These are phyloP conservation scores for Amazona vittata DNA, from an alignment of 2,113 vertebrate species.

Conservation along the genomic window DNA sequence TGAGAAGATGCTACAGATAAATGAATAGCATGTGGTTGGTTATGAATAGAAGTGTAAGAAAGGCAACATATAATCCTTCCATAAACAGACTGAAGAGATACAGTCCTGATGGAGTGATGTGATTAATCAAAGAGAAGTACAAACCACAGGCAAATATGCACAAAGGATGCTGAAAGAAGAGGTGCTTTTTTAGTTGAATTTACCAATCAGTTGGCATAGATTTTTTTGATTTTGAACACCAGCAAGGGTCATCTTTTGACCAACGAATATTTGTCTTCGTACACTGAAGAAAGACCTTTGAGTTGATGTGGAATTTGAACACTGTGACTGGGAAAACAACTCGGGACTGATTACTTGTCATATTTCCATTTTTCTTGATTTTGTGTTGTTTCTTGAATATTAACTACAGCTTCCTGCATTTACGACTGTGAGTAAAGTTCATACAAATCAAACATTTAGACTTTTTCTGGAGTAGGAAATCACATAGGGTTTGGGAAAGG, in stretches of 20 bases:
- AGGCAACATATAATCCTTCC: neutral
- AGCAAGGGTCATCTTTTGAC: constrained; percentile 62
- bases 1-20: neutral
- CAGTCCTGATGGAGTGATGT: neutral
- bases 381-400: neutral
- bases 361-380: neutral
- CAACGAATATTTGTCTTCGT: constrained; percentile 22
- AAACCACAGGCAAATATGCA: neutral
- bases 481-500: neutral
- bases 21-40: neutral
- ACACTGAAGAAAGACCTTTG: neutral
- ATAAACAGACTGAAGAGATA: neutral
- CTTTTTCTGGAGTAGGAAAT: neutral
- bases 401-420: neutral
- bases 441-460: neutral
- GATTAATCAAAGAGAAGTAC: neutral
- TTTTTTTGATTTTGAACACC: neutral
- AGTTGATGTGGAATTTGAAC: neutral
- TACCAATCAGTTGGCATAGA: neutral
- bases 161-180: neutral
- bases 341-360: neutral
- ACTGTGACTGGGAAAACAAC: neutral
- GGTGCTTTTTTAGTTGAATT: neutral
- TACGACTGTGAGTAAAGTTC: neutral
- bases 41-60: neutral